Evolutionary conservation across 2,113 vertebrate species (phyloP).

Genomic region (Aptenodytes patagonicus): DNA sequence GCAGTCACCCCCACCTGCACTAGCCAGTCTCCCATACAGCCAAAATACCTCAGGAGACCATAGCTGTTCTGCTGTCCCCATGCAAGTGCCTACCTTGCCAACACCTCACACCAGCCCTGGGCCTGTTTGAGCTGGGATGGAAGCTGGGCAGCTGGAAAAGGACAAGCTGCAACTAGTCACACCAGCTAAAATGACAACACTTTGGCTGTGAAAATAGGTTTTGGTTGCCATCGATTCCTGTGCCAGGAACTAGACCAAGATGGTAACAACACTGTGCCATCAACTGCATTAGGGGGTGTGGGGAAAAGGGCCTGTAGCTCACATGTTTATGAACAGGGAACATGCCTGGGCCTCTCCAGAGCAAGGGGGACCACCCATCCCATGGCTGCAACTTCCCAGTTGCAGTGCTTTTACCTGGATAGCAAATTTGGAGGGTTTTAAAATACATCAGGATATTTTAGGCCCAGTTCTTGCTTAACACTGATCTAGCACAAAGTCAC

Average conservation of each 20-base stretch:
- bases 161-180: neutral
- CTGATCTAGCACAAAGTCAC: neutral
- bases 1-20: neutral
- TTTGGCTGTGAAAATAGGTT: neutral
- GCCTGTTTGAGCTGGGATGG: neutral
- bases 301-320: neutral
- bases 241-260: neutral
- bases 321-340: neutral
- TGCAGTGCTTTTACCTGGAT: neutral
- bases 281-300: neutral
- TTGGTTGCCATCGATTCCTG: neutral
- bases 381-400: neutral
- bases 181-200: neutral
- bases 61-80: neutral
- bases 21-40: too few relatives aligned
- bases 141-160: neutral
- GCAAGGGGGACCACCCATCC: neutral
- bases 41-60: neutral
- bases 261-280: neutral
- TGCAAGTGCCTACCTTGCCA: too few relatives aligned
- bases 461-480: neutral
- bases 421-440: neutral
- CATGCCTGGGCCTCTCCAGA: neutral
- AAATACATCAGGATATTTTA: neutral
- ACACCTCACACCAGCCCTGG: rapidly evolving